Base-by-base conservation (phyloP, 1,140 invertebrate genomes). In the Drosophila sechellia region DNA sequence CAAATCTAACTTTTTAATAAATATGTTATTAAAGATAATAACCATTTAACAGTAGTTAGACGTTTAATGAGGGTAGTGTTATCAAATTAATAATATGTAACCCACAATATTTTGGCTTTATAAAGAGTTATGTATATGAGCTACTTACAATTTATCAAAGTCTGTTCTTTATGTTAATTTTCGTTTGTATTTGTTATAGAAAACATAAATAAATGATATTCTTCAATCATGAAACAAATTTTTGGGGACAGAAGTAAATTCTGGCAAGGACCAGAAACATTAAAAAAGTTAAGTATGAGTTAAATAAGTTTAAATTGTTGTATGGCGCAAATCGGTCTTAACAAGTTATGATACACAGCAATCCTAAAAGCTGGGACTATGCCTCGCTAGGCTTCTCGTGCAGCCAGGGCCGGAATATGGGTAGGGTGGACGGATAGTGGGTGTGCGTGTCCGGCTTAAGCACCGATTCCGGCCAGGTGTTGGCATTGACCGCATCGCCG, bases 361-460 rank as follows among this genome's bases (percentile, higher is more conserved):
- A 15, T 8, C 25, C n/a, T 2, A 27, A 17, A 3, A 8, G 8
- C 17, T 2, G 45, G 15, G 40, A 54, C 45, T 77, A 80, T 74
- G 84, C 80, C 48, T 92, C 90, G 39, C 22, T 76, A 0, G 91
- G 87, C 50, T 92, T 92, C 31, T 92, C 91, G 65, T 97, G 95
- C 34, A 98, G 93, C 97, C 97, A 98, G 11, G 97, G 97, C 76
- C 97, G 94, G 91, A 97, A 97, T 77, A 98, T 96, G n/a, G 97
- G 97, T 83, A 98, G 93, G n/a, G 96, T 97, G 45, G 96, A 96
- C 25, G 97, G 97, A 93, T 98, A 98, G 34, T 97, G 96, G 11
- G 97, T 96, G 52, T 96, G 96, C 12, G 97, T 96, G 50, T 96
- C 96, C 74, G 94, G 94, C 92, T 96, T 97, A 42, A 93, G 91